Evolutionary conservation across 2,888 invertebrate genomes (phyloP).

Genomic region (Eledona agricola): DNA sequence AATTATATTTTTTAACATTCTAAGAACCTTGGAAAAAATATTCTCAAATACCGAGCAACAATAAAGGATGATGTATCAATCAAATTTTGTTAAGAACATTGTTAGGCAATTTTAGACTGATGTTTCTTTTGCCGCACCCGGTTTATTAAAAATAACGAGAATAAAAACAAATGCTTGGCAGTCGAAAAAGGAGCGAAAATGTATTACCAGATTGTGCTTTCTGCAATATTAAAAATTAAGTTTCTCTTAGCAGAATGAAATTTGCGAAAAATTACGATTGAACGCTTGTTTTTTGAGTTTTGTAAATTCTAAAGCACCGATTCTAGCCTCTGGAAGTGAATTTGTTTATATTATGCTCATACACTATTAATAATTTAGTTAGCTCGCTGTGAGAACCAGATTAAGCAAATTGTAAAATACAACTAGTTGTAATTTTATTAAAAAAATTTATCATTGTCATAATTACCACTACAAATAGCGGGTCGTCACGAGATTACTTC

Average conservation of each 20-base stretch:
- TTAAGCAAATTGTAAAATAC: conserved; percentile 38
- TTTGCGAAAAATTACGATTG: neutral
- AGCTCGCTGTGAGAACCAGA: conserved; percentile 36
- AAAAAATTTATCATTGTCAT: no score
- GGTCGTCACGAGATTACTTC: conserved; percentile 11
- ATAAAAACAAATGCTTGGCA: no score
- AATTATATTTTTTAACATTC: no score
- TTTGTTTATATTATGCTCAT: conserved; percentile 32
- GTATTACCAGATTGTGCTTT: conserved; percentile 20
- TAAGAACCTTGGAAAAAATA: no score
- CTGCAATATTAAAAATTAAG: conserved; percentile 13
- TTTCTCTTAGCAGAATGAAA: conserved; percentile 30
- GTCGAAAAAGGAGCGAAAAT: no score
- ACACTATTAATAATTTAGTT: conserved; percentile 32
- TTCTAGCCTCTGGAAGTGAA: conserved; percentile 6
- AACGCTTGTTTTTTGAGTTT: conserved; percentile 3
- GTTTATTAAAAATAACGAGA: no score
- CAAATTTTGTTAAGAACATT: no score
- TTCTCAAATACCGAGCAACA: no score
- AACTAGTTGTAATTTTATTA: conserved; percentile 40
- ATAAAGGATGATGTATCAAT: no score
- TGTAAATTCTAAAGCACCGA: conserved; percentile 18
- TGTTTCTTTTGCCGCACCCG: no score
- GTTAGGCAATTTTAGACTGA: no score
- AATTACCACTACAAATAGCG: conserved; percentile 9